Base-by-base conservation (phyloP, 2,797 vertebrate genomes). In the Uromys caudimaculatus region DNA sequence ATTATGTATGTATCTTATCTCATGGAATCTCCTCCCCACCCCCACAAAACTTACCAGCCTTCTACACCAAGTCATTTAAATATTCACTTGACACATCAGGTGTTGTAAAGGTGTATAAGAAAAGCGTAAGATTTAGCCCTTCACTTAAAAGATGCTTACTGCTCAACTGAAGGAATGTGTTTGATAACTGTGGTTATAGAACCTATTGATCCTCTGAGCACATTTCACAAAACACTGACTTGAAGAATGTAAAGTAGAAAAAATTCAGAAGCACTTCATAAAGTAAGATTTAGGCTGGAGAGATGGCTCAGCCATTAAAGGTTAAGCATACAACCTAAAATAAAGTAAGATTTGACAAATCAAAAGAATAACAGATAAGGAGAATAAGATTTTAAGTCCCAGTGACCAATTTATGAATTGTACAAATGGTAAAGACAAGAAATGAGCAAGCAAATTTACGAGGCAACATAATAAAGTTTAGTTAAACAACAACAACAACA, bases 1-100 rank as follows among this genome's bases (percentile, higher is more conserved):
- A 95, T 91, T 91, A 96, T 60, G 76, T 58, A 75, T 88, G 1
- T 93, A 84, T 69, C 1, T 85, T 96, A 97, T 90, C 54, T 97
- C 16, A 69, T 6, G 73, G 95, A 95, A 95, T 38, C 64, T 38
- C 17, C 7, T 52, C 83, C 16, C 67, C 81, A 87, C n/a, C n/a
- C n/a, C n/a, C n/a, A n/a, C 82, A 88, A 91, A 67, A 81, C 47
- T 91, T 82, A 95, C 19, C 47, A 62, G 95, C 52, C 52, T 90
- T 94, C 77, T 94, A 95, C 21, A 29, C 10, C 91, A 89, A 54
- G 76, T 27, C 91, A 56, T 29, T 81, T 38, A 90, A 79, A 58
- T 79, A 94, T 87, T 94, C 79, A 94, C 24, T 78, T 24, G n/a
- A 76, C 50, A 92, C n/a, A 78, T 3, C 60, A 96, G 67, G 8